Percentiles rank a stretch among this genome's conserved stretches.
Conservation (phyloP, 2,888 invertebrate genomes). For the Metellina segmentata region DNA sequence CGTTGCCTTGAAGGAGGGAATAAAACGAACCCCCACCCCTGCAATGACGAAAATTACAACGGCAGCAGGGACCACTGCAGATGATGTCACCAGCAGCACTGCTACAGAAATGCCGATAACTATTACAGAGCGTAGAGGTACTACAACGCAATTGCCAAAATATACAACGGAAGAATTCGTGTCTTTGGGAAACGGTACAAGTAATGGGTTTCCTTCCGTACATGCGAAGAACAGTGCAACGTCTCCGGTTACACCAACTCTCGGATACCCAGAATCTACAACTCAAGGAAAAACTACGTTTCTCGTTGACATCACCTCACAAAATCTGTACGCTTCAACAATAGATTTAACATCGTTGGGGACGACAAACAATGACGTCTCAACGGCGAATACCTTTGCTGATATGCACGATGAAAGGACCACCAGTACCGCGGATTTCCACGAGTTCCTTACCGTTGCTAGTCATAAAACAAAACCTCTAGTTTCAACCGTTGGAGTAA, state of each 20-base stretch:
- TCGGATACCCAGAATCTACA: background rate
- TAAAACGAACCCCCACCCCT: background rate
- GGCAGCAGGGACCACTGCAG: background rate
- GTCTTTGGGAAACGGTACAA: background rate
- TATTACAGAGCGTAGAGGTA: background rate
- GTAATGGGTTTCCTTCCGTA: background rate
- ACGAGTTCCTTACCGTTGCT: background rate
- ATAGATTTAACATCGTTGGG: background rate
- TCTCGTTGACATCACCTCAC: background rate
- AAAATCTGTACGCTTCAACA: background rate
- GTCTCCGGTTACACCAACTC: background rate
- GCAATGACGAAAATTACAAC: background rate
- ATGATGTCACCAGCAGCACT: background rate
- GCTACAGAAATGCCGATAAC: background rate
- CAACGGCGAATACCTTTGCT: background rate
- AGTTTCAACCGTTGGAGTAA: background rate
- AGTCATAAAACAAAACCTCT: background rate
- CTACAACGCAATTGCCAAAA: background rate
- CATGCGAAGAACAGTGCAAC: background rate
- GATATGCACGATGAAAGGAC: background rate
- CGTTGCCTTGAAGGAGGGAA: background rate
- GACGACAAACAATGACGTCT: no score
- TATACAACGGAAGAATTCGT: background rate
- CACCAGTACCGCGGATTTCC: background rate
- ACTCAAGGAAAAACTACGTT: background rate